Evolutionary conservation across 2,888 invertebrate genomes (phyloP).

Genomic region (Adineta ricciae): DNA sequence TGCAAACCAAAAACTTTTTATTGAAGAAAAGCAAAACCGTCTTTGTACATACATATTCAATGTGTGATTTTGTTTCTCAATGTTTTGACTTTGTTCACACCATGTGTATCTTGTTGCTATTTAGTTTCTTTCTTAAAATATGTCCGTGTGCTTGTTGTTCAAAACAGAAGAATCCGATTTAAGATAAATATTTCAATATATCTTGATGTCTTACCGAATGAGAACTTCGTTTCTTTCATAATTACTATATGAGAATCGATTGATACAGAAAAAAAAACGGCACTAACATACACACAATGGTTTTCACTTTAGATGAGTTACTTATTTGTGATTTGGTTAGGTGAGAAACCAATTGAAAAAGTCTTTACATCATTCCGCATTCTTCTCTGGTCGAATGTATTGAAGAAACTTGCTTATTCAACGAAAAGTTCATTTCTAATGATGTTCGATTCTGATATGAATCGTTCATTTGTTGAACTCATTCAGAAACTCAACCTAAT

Average conservation of each 20-base stretch:
- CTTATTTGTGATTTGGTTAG: not conserved
- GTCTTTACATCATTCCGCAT: not conserved
- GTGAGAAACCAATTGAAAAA: slow-evolving; percentile 7
- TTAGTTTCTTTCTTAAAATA: not conserved
- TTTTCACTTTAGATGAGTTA: not conserved
- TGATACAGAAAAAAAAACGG: too few species aligned
- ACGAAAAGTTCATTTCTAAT: not conserved
- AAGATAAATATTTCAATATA: not conserved
- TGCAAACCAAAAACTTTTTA: not conserved
- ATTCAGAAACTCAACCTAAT: not conserved
- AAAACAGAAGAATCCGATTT: not conserved
- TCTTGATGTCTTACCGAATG: not conserved
- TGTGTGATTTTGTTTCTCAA: not conserved
- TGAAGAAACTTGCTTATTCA: not conserved
- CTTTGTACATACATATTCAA: not conserved
- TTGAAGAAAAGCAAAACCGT: not conserved
- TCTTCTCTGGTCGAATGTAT: not conserved
- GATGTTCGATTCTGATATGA: not conserved
- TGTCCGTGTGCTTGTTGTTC: not conserved
- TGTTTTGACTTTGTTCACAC: not conserved
- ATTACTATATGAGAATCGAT: too few species aligned
- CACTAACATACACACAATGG: too few species aligned
- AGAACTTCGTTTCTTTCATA: too few species aligned
- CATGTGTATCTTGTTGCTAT: slow-evolving; percentile 1
- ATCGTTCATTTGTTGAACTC: not conserved